Base-by-base conservation (phyloP, 1,140 invertebrate genomes). In the Eufriesea mexicana region DNA sequence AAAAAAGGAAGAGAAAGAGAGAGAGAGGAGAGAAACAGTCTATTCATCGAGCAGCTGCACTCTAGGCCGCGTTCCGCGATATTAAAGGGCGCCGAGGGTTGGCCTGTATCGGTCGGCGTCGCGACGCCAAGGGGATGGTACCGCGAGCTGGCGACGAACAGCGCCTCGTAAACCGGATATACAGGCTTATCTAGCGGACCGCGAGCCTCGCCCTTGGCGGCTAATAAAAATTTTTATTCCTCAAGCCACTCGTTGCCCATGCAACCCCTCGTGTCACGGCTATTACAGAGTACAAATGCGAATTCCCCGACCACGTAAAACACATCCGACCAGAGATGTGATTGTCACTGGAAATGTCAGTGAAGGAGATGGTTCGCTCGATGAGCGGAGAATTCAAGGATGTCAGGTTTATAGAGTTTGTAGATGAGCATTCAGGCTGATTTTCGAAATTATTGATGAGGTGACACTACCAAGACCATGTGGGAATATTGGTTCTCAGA, bases 41-140 rank as follows among this genome's bases (percentile, higher is more conserved):
- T 88, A 85, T 88, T 88, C 86, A 85, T 88, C 79, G 87, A 72
- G 74, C 61, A 16, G 16, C 64, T 57, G 35, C 49, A 73, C 20
- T 23, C 72, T 66, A 4, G 18, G 2, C 42, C 54, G 64, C 64
- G 47, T 64, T 59, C 47, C 57, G 59, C 67, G 59, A 62, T 61
- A 82, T 87, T 87, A 85, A 87, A 76, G 79, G 49, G 35, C 70
- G 45, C 42, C 73, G 20, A n/a, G 51, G 76, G 47, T 74, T 61
- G 45, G 55, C 28, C 45, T 8, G 54, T 73, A 74, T 85, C 79
- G 79, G 10, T 8, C 9, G 2, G 12, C n/a, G 51, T 42, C 51
- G 70, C 25, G 68, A 28, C 67, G 25, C 20, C 20, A 18, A 9
- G 8, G 20, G 12, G 42, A 14, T 35, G 16, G n/a, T 14, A 2